Evolutionary conservation across 1,140 invertebrate species (phyloP).

Genomic region (Dendroctonus ponderosae): DNA sequence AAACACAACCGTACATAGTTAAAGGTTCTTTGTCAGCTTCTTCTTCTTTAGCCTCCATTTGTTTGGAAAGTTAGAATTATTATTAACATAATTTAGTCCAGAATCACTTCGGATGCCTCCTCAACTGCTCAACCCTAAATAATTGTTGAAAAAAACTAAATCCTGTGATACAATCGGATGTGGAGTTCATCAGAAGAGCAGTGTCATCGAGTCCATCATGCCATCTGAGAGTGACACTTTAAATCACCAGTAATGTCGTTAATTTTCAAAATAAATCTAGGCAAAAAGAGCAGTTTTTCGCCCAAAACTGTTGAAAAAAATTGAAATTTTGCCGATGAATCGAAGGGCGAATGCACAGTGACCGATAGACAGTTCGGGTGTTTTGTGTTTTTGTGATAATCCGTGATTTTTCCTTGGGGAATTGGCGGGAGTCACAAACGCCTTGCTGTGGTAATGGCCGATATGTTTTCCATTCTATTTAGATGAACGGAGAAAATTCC

Average conservation of each 20-base stretch:
- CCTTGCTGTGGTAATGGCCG: constrained; percentile 28
- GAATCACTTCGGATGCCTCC: no score
- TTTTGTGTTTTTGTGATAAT: constrained; percentile 31
- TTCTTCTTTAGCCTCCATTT: no score
- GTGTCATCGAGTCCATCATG: not conserved
- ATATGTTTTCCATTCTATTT: constrained; percentile 14
- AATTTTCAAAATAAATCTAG: constrained; percentile 36
- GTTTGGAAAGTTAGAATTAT: no score
- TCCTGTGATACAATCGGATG: no score
- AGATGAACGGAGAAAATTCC: constrained; percentile 23
- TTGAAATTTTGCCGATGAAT: constrained; percentile 1
- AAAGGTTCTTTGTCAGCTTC: no score
- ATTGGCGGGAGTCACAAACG: constrained; percentile 17
- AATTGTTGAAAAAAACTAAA: no score
- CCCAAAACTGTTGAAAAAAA: constrained; percentile 2
- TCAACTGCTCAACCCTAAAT: no score
- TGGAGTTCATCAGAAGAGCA: no score
- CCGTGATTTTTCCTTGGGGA: constrained; percentile 4
- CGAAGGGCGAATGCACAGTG: constrained; percentile 9
- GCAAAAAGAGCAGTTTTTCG: constrained; percentile 3
- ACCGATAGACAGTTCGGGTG: not conserved
- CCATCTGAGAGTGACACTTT: constrained; percentile 20
- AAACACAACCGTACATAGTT: no score
- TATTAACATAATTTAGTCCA: no score
- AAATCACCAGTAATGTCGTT: constrained; percentile 34